Evolutionary conservation across 2,797 vertebrate species (phyloP).

Genomic region (Hydrocynus forskahlii): DNA sequence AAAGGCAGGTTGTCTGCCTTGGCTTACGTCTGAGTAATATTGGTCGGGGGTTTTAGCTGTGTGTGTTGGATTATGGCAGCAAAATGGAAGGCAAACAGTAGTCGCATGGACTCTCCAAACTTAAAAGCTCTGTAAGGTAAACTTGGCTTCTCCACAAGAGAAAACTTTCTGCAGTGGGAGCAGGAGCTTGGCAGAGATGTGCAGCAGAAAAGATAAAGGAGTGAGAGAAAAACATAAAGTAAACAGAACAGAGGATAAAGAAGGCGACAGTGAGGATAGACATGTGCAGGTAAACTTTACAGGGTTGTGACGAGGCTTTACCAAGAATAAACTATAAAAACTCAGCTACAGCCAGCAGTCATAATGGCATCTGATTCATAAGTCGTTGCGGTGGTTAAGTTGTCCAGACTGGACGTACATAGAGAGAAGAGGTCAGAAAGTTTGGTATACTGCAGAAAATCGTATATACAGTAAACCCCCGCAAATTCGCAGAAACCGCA

Average conservation of each 20-base stretch:
- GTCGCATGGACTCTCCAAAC: conserved; percentile 3
- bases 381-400: not conserved
- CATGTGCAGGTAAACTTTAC: not conserved
- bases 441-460: no score
- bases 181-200: conserved; percentile 43
- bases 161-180: conserved; percentile 29
- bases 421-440: not conserved
- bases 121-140: conserved; percentile 25
- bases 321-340: not conserved
- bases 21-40: not conserved
- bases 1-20: not conserved
- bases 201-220: conserved; percentile 45
- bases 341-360: not conserved
- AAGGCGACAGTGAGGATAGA: not conserved
- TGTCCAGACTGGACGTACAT: not conserved
- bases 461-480: no score
- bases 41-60: conserved; percentile 2
- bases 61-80: conserved; percentile 7
- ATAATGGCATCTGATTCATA: not conserved
- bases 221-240: conserved; percentile 49
- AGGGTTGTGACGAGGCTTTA: not conserved
- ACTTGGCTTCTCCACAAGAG: conserved; percentile 25
- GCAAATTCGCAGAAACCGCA: no score
- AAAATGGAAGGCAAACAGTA: conserved; percentile 22
- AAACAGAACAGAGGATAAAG: conserved; percentile 33